phyloP scores from a whole-genome alignment of 1,140 invertebrate species.

The Drosophila obscura region DNA sequence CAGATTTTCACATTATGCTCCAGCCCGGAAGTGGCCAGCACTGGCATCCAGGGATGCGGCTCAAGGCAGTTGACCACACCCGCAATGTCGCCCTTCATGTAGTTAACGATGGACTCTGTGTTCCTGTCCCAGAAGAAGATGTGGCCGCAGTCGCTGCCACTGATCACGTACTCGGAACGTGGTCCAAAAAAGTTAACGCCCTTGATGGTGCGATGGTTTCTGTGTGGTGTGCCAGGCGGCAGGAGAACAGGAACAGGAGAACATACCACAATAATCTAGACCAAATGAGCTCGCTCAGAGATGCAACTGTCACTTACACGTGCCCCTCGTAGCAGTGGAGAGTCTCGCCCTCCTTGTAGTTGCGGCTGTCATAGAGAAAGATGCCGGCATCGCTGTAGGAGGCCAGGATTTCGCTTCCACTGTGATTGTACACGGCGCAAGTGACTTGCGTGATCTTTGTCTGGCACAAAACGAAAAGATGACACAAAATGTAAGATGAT shows the following conservation, averaged over 20 bases:
- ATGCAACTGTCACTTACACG: conserved; percentile 61
- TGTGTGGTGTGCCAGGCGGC: conserved; percentile 6
- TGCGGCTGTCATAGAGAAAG: conserved; percentile 92
- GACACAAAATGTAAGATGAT: conserved; percentile 17
- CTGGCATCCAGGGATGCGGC: conserved; percentile 93
- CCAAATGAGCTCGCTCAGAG: not conserved
- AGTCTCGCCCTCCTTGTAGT: conserved; percentile 85
- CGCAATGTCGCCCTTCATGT: conserved; percentile 92
- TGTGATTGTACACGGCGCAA: conserved; percentile 95
- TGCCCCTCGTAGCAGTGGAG: conserved; percentile 92
- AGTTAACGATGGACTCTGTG: conserved; percentile 94
- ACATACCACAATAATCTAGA: not conserved
- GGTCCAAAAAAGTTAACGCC: conserved; percentile 97
- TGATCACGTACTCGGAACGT: conserved; percentile 94
- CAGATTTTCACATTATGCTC: conserved; percentile 97
- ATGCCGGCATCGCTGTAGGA: conserved; percentile 97
- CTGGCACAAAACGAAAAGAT: conserved; percentile 14
- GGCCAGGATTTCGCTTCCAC: conserved; percentile 94
- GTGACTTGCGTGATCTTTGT: conserved; percentile 88
- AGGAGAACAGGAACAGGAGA: not conserved
- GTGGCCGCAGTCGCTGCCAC: conserved; percentile 97
- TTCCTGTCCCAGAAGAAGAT: conserved; percentile 97
- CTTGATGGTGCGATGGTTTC: conserved; percentile 93
- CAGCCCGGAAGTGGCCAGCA: conserved; percentile 92
- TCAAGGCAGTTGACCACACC: conserved; percentile 97